Base-by-base conservation (phyloP, 2,113 vertebrate species). In the Oryzias celebensis region DNA sequence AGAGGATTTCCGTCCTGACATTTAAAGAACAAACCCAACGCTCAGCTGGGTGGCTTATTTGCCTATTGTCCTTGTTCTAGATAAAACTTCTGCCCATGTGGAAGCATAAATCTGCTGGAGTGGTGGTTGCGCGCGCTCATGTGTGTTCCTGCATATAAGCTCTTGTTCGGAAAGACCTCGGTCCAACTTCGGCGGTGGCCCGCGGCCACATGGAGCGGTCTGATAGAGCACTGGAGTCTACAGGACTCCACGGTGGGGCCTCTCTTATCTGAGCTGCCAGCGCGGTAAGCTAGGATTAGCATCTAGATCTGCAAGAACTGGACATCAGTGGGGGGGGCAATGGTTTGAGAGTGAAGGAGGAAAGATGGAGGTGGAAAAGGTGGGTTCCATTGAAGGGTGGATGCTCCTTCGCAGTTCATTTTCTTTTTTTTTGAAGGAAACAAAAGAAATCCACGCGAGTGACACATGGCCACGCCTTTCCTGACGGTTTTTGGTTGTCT, bases 221-320 rank as follows among this genome's bases (percentile, higher is more conserved):
- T 80, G 77, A 88, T 88, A 87, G 84, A 88, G 81, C 85, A 83
- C 70, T 80, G 79, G 76, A 77, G 81, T 87, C 76, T 79, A 77
- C 52, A 69, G 69, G 84, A 87, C 68, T 65, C 68, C 76, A 72
- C 78, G 83, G 73, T 62, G 47, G 80, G 83, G 82, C 85, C 85
- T 73, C 83, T 82, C 90, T 92, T 92, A 92, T 93, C 92, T 49
- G 81, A 69, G 84, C 75, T 77, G 85, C 81, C 91, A 92, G 91
- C 81, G 75, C 74, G 75, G 87, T 92, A 92, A 92, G 86, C 90
- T 87, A 83, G 90, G 91, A 93, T 93, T 91, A 92, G 82, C 90
- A 91, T 93, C 91, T 92, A 87, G 85, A 91, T 91, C 85, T 89
- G 84, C 65, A 75, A 89, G 90, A 88, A 85, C 85, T 81, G 90